Percentiles rank a stretch among this genome's conserved stretches.
Conservation (phyloP, 2,113 vertebrate genomes). For the Aptenodytes patagonicus region DNA sequence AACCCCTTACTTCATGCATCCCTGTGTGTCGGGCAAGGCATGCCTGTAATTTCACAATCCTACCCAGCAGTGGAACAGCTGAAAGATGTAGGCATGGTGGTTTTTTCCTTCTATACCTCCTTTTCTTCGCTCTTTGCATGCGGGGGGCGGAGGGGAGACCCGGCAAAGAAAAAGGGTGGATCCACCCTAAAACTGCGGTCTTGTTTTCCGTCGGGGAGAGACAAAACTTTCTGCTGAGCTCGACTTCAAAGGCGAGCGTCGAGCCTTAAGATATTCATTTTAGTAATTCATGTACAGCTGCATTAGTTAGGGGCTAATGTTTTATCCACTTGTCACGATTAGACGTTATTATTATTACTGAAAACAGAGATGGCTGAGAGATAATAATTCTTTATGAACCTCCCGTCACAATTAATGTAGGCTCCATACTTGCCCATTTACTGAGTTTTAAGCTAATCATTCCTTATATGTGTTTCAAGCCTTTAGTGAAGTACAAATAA, state of each 20-base stretch:
- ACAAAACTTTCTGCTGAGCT: slow-evolving; percentile 42
- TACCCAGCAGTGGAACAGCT: background rate
- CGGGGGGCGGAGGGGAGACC: background rate
- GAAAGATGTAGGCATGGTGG: background rate
- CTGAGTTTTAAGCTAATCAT: slow-evolving; percentile 73
- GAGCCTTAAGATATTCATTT: slow-evolving; percentile 46
- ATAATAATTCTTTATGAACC: slow-evolving; percentile 74
- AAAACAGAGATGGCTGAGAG: slow-evolving; percentile 73
- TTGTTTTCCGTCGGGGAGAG: background rate
- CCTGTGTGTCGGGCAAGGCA: background rate
- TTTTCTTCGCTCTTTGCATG: background rate
- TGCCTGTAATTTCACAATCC: rapidly evolving
- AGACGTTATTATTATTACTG: slow-evolving; percentile 70
- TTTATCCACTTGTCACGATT: slow-evolving; percentile 72
- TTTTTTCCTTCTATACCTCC: background rate
- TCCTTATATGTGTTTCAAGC: slow-evolving; percentile 75
- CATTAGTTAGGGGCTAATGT: slow-evolving; percentile 60
- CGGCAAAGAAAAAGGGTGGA: background rate
- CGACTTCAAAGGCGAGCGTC: slow-evolving; percentile 12
- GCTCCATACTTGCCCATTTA: slow-evolving; percentile 64
- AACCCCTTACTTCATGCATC: background rate
- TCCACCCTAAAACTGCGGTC: background rate
- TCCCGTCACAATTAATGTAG: slow-evolving; percentile 72
- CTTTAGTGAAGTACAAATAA: slow-evolving; percentile 80
- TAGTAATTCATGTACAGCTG: slow-evolving; percentile 64